These are phyloP conservation scores for Sinopyrophorus schimmeli DNA, from an alignment of 2,888 invertebrate species.

Conservation along the genomic window DNA sequence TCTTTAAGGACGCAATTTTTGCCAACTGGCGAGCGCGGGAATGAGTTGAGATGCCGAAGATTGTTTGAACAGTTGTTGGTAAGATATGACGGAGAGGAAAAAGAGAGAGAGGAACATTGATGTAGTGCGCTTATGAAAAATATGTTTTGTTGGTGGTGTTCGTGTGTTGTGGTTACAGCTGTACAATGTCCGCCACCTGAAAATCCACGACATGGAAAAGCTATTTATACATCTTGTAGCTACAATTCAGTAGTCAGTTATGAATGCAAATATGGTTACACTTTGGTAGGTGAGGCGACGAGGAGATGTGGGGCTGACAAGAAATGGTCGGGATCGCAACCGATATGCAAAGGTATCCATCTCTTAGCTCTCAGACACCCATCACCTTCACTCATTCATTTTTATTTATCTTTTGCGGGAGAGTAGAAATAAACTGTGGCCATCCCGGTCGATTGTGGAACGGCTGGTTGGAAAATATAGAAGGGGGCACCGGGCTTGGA, in stretches of 20 bases:
- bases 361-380: no score
- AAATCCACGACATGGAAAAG: slow-evolving; percentile 90
- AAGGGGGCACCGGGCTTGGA: slow-evolving; percentile 86
- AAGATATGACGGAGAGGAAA: background rate
- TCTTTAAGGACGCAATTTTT: no score
- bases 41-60: no score
- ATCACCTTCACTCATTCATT: no score
- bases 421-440: slow-evolving; percentile 90
- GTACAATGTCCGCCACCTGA: slow-evolving; percentile 93
- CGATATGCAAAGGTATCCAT: slow-evolving; percentile 82
- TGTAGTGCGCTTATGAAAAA: slow-evolving; percentile 1
- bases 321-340: slow-evolving; percentile 92
- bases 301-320: slow-evolving; percentile 92
- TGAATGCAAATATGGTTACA: slow-evolving; percentile 93
- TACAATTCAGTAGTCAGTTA: slow-evolving; percentile 96
- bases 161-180: slow-evolving; percentile 74
- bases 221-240: slow-evolving; percentile 88
- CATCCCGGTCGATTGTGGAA: slow-evolving; percentile 92
- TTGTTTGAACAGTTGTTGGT: no score
- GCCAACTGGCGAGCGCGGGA: no score
- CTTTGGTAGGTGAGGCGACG: slow-evolving; percentile 86
- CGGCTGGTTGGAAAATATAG: slow-evolving; percentile 92
- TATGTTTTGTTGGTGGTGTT: slow-evolving; percentile 44
- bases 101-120: background rate
- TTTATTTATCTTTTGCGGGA: slow-evolving; percentile 20